phyloP scores from a whole-genome alignment of 2,888 invertebrate genomes.

The Dermolepida albohirtum region DNA sequence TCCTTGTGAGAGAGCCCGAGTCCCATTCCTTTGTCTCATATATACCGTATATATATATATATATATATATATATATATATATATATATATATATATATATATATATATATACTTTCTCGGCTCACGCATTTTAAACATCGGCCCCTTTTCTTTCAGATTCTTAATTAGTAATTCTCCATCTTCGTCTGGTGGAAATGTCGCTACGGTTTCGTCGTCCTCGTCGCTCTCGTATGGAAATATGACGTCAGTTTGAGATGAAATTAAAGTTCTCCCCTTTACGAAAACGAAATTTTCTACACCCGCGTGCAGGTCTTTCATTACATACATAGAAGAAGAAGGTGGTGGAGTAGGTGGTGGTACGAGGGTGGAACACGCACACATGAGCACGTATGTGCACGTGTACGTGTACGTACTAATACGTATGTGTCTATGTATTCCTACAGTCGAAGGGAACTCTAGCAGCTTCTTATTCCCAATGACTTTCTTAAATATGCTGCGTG shows the following conservation, averaged over 20 bases:
- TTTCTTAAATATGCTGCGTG: conserved; percentile 61
- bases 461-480: conserved; percentile 57
- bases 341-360: conserved; percentile 8
- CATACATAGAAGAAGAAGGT: conserved; percentile 50
- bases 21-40: conserved; percentile 66
- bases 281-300: conserved; percentile 67
- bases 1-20: conserved; percentile 49
- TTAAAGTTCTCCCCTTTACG: conserved; percentile 62
- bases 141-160: conserved; percentile 76
- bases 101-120: conserved; percentile 62
- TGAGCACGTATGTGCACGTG: conserved; percentile 12
- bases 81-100: conserved; percentile 58
- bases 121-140: conserved; percentile 68
- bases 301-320: conserved; percentile 65
- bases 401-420: conserved; percentile 37
- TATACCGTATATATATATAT: conserved; percentile 58
- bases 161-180: conserved; percentile 75
- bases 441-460: conserved; percentile 48
- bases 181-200: conserved; percentile 53
- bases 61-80: conserved; percentile 44
- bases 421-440: conserved; percentile 27
- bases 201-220: conserved; percentile 30
- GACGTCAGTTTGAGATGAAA: conserved; percentile 64
- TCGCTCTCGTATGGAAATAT: conserved; percentile 61
- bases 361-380: conserved; percentile 8